Conservation (phyloP, 92 coral and sea anemone species). For the Blastomussa wellsi region DNA sequence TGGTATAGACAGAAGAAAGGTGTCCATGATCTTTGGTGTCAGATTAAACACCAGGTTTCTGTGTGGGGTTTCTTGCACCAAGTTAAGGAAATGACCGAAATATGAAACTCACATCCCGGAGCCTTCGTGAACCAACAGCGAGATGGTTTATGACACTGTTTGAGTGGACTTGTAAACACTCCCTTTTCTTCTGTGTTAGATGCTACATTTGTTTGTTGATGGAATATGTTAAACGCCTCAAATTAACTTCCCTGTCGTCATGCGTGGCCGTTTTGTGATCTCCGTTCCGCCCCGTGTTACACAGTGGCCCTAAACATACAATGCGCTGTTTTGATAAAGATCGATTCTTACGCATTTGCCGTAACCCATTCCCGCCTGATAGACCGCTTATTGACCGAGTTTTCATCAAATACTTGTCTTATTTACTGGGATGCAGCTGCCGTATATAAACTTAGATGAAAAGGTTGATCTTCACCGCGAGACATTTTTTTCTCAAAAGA, state of each 20-base stretch:
- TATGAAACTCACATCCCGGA: not conserved
- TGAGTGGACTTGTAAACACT: slow-evolving; percentile 17
- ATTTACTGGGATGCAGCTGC: slow-evolving; percentile 28
- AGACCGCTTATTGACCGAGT: slow-evolving; percentile 22
- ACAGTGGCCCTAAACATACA: not conserved
- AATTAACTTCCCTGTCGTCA: slow-evolving; percentile 6
- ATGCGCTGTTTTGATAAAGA: slow-evolving; percentile 22
- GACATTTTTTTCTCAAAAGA: not conserved
- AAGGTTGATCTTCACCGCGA: not conserved
- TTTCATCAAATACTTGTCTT: slow-evolving; percentile 25
- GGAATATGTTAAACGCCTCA: slow-evolving; percentile 37
- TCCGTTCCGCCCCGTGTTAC: slow-evolving; percentile 13
- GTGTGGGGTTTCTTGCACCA: not conserved
- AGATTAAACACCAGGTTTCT: not conserved
- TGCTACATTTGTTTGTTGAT: slow-evolving; percentile 32
- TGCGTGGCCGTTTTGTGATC: slow-evolving; percentile 7
- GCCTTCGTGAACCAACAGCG: not conserved
- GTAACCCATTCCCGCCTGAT: not conserved
- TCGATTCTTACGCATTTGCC: not conserved
- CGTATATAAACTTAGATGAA: not conserved
- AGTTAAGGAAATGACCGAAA: slow-evolving; percentile 8
- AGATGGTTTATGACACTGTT: slow-evolving; percentile 25
- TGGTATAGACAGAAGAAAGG: not conserved
- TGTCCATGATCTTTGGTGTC: not conserved
- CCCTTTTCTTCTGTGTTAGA: slow-evolving; percentile 10